These are phyloP conservation scores for Drosophila aff. DNA, from an alignment of 1,140 invertebrate genomes.

Conservation along the genomic window DNA sequence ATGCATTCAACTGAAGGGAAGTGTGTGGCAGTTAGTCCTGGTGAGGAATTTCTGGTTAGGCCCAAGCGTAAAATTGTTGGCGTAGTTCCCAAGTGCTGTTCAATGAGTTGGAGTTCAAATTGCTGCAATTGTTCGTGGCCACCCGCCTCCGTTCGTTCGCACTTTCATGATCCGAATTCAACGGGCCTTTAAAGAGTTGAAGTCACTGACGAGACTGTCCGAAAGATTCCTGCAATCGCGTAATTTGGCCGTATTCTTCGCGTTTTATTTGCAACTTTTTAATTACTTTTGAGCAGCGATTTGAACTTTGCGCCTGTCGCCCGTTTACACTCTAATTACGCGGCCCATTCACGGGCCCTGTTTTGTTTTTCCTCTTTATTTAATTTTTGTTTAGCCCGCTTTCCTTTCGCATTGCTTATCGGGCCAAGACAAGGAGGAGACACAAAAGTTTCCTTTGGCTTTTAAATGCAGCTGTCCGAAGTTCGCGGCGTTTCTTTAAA, in stretches of 20 bases:
- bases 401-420: slow-evolving; percentile 56
- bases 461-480: slow-evolving; percentile 59
- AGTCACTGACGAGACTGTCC: not conserved
- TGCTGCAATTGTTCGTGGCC: slow-evolving; percentile 26
- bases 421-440: slow-evolving; percentile 36
- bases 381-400: slow-evolving; percentile 12
- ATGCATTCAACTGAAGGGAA: slow-evolving; percentile 47
- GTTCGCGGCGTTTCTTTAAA: slow-evolving; percentile 54
- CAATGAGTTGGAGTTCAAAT: slow-evolving; percentile 52
- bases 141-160: not conserved
- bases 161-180: slow-evolving; percentile 6
- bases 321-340: slow-evolving; percentile 75
- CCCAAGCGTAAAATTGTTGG: slow-evolving; percentile 51
- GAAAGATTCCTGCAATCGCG: slow-evolving; percentile 58
- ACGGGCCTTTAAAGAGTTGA: slow-evolving; percentile 24
- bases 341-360: slow-evolving; percentile 60
- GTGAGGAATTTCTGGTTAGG: slow-evolving; percentile 42
- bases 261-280: slow-evolving; percentile 73
- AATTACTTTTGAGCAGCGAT: slow-evolving; percentile 82
- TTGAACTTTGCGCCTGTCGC: slow-evolving; percentile 71
- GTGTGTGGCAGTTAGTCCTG: slow-evolving; percentile 25
- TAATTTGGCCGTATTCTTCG: slow-evolving; percentile 70
- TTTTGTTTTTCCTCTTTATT: slow-evolving; percentile 41
- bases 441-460: slow-evolving; percentile 30
- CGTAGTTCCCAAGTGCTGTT: slow-evolving; percentile 49